Conservation (phyloP, 2,888 invertebrate genomes). For the Xestoiulus laeticollis region DNA sequence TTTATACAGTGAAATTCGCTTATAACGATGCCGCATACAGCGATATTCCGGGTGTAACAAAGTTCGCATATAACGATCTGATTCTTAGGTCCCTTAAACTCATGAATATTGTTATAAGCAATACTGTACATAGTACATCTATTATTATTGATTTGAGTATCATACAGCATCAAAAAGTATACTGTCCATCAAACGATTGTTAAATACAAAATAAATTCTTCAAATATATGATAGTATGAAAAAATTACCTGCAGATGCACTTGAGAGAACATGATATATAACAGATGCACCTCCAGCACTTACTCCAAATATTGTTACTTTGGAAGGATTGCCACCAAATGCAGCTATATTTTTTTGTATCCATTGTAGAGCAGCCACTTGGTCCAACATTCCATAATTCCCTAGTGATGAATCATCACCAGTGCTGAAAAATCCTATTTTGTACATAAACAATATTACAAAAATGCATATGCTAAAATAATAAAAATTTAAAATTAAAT, state of each 20-base stretch:
- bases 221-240: too few species aligned
- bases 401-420: constrained; percentile 39
- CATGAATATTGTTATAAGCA: too few species aligned
- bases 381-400: constrained; percentile 53
- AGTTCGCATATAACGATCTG: too few species aligned
- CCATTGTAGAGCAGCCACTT: constrained; percentile 51
- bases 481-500: background rate
- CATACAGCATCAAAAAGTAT: too few species aligned
- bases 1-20: too few species aligned
- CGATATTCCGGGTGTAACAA: too few species aligned
- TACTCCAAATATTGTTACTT: constrained; percentile 51
- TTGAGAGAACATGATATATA: constrained; percentile 46
- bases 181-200: too few species aligned
- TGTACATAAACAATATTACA: background rate
- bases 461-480: background rate
- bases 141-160: too few species aligned
- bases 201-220: too few species aligned
- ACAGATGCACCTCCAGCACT: constrained; percentile 52
- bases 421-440: constrained; percentile 54
- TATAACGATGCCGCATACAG: too few species aligned
- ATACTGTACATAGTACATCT: too few species aligned
- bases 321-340: constrained; percentile 50
- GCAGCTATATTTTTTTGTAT: constrained; percentile 50
- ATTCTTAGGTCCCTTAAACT: too few species aligned
- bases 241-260: constrained; percentile 40